Base-by-base conservation (phyloP, 2,797 vertebrate genomes). In the Paguma larvata region DNA sequence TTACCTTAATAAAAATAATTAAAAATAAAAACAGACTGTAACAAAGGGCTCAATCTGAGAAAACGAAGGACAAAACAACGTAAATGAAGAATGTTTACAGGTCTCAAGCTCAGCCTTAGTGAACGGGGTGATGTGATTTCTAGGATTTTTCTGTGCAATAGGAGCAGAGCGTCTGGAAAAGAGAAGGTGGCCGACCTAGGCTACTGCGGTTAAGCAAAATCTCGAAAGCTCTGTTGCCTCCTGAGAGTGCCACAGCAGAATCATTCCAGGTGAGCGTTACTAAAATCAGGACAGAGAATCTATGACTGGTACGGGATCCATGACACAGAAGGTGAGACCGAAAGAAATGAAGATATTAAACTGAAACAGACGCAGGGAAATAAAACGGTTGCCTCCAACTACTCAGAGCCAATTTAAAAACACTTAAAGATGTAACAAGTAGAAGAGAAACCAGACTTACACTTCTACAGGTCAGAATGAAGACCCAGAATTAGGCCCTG, bases 1-100 rank as follows among this genome's bases (percentile, higher is more conserved):
- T 84, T 75, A 84, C n/a, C 83, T 77, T 89, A 65, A 75, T 65
- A 83, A 79, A 77, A 91, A 32, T 67, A 93, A 88, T 41, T 82
- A 56, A 68, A 67, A 83, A 41, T 82, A 63, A 23, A 65, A 65
- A 83, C 38, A 83, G 44, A 56, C 23, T 77, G 34, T 77, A 46
- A 77, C 32, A 84, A 84, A 75, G 34, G 59, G 30, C 32, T 46
- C 59, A 32, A 48, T 46, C 59, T 32, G 46, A 63, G 63, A 65
- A 34, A 83, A 89, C 56, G 27, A 94, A 67, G n/a, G 59, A 83
- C 53, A 53, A 82, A 89, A 88, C 34, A 73, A 32, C 32, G 23
- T 67, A 16, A 67, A 67, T 23, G 30, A 34, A 84, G 68, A 91
- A 77, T 12, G 65, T 6, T 65, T 84, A 16, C 44, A 44, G 56